Conservation (phyloP, 2,113 vertebrate genomes). For the Alectura lathami region DNA sequence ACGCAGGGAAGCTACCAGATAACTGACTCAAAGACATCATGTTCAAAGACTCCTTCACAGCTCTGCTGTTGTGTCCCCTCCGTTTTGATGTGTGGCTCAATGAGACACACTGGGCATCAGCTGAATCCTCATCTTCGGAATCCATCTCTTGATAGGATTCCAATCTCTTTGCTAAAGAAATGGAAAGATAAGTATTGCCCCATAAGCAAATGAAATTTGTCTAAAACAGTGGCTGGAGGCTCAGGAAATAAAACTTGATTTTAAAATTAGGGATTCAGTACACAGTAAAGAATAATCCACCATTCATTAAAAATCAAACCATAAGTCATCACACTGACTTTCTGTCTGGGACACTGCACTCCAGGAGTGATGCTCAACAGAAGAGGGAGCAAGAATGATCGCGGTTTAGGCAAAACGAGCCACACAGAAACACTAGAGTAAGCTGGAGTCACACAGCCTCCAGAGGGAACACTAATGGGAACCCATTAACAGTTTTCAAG, state of each 20-base stretch:
- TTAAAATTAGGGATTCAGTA: not conserved
- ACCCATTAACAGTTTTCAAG: not conserved
- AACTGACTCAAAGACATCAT: slow-evolving; percentile 73
- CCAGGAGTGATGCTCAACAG: not conserved
- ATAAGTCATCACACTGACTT: not conserved
- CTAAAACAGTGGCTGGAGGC: not conserved
- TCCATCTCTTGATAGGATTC: slow-evolving; percentile 82
- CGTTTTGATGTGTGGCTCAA: slow-evolving; percentile 40
- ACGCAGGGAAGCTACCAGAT: slow-evolving; percentile 48
- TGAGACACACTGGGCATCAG: slow-evolving; percentile 29
- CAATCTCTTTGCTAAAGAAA: slow-evolving; percentile 79
- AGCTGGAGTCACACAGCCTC: not conserved
- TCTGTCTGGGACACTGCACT: not conserved
- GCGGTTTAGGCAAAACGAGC: not conserved
- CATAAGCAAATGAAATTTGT: not conserved
- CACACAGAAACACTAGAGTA: not conserved
- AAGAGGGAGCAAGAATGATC: not conserved
- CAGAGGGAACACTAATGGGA: not conserved
- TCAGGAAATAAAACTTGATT: not conserved
- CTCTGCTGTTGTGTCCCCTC: slow-evolving; percentile 67
- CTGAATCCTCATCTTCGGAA: slow-evolving; percentile 51
- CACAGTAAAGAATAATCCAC: not conserved
- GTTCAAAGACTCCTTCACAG: slow-evolving; percentile 69
- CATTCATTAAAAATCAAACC: not conserved
- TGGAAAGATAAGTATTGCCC: not conserved